Conservation (phyloP, 2,888 invertebrate genomes). For the Lasius fuliginosus region DNA sequence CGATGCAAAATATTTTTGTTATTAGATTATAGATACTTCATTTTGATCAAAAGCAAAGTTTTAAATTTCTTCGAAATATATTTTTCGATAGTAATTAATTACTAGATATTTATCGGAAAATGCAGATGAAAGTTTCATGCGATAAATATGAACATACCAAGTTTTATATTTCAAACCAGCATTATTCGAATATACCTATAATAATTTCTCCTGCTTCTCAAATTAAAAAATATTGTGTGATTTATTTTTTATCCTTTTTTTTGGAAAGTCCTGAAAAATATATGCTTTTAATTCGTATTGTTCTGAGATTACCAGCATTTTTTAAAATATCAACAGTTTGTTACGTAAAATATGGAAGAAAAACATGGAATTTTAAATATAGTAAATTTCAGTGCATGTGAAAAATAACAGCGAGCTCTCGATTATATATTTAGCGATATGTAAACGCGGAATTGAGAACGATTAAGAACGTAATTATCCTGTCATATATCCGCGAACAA, state of each 20-base stretch:
- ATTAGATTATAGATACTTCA: not conserved
- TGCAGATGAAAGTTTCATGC: not conserved
- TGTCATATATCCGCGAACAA: not conserved
- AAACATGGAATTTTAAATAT: not conserved
- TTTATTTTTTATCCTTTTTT: not conserved
- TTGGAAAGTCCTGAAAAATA: not conserved
- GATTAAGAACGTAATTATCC: constrained; percentile 4
- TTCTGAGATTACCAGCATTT: not conserved
- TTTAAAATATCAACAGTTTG: not conserved
- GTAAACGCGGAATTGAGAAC: not conserved
- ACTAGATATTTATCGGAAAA: not conserved
- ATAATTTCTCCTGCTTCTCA: not conserved
- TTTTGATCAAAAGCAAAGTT: not conserved
- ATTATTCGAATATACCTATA: too few species aligned
- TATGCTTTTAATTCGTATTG: not conserved
- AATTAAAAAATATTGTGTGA: not conserved
- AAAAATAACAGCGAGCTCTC: not conserved
- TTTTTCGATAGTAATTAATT: constrained; percentile 13
- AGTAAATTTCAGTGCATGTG: not conserved
- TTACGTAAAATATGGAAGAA: not conserved
- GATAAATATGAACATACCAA: not conserved
- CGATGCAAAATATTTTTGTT: not conserved
- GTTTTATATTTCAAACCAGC: not conserved
- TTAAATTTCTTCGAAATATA: not conserved
- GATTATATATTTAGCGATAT: not conserved